Conservation (phyloP, 2,113 vertebrate genomes). For the Forbesichthys papilliferus region DNA sequence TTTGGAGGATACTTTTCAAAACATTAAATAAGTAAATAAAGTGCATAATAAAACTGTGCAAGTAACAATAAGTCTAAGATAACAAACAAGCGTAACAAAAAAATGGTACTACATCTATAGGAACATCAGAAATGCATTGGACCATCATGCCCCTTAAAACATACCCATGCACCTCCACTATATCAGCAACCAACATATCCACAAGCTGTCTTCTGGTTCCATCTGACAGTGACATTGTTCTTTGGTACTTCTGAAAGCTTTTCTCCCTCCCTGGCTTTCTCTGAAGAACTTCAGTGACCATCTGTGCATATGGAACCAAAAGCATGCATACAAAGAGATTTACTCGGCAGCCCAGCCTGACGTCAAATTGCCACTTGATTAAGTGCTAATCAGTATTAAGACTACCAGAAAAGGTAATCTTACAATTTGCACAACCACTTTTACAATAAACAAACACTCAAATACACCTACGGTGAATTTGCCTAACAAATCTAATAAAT, state of each 20-base stretch:
- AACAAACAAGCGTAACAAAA: not conserved
- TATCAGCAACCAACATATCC: not conserved
- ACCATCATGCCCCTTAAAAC: not conserved
- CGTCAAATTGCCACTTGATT: too few relatives aligned
- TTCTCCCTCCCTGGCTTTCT: constrained; percentile 4
- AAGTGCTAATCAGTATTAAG: too few relatives aligned
- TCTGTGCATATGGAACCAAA: not conserved
- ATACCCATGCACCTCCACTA: constrained; percentile 7
- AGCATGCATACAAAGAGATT: too few relatives aligned
- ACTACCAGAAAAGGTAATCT: too few relatives aligned
- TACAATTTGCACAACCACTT: too few relatives aligned
- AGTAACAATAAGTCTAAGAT: too few relatives aligned
- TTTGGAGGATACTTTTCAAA: too few relatives aligned
- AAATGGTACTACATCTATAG: not conserved
- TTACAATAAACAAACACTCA: too few relatives aligned
- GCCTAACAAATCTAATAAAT: not conserved
- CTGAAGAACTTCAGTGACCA: constrained; percentile 3
- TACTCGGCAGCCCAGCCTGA: too few relatives aligned
- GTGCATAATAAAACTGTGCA: too few relatives aligned
- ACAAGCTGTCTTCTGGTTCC: constrained; percentile 1
- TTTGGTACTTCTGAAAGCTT: not conserved
- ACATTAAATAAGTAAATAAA: too few relatives aligned
- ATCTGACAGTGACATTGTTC: not conserved
- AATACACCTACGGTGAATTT: not conserved
- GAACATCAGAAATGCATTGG: not conserved